A percentile compares a stretch with the other conserved stretches of the same genome.
Conservation (phyloP, 2,888 invertebrate genomes). For the Tenodera sinensis region DNA sequence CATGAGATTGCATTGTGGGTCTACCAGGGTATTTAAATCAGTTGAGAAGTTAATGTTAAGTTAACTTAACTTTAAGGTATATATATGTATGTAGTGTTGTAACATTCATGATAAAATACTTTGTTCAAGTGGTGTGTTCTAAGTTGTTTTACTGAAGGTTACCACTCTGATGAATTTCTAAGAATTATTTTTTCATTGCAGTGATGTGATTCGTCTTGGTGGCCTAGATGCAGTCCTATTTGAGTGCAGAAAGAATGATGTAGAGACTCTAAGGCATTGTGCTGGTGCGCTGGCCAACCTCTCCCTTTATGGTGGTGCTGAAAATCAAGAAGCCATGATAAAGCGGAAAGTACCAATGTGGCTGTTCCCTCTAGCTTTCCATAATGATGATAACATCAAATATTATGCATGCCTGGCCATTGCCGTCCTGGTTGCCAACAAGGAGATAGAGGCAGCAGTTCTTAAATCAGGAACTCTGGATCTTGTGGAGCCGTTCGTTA, state of each 20-base stretch:
- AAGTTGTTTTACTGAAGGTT: background rate
- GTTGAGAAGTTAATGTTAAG: too few species aligned
- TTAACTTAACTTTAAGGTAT: too few species aligned
- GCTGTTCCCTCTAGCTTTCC: conserved; percentile 96
- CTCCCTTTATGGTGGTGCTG: conserved; percentile 92
- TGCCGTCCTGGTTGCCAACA: conserved; percentile 92
- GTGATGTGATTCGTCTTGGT: conserved; percentile 85
- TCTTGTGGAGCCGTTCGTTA: conserved; percentile 95
- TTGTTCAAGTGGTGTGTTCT: background rate
- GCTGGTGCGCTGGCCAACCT: conserved; percentile 95
- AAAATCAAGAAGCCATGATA: conserved; percentile 97
- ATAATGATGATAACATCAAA: conserved; percentile 93
- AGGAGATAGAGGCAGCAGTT: conserved; percentile 96
- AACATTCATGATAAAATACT: background rate
- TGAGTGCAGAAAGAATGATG: conserved; percentile 89
- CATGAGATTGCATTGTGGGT: too few species aligned
- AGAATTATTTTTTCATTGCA: conserved; percentile 38
- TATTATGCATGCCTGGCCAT: conserved; percentile 99
- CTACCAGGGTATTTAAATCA: too few species aligned
- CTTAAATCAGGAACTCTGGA: conserved; percentile 94
- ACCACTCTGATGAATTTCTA: background rate
- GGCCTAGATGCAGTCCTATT: conserved; percentile 93
- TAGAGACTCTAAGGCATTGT: conserved; percentile 90
- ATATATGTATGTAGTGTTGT: background rate
- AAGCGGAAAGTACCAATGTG: conserved; percentile 91